Conservation (phyloP, 2,113 vertebrate species). For the Mugil cephalus region DNA sequence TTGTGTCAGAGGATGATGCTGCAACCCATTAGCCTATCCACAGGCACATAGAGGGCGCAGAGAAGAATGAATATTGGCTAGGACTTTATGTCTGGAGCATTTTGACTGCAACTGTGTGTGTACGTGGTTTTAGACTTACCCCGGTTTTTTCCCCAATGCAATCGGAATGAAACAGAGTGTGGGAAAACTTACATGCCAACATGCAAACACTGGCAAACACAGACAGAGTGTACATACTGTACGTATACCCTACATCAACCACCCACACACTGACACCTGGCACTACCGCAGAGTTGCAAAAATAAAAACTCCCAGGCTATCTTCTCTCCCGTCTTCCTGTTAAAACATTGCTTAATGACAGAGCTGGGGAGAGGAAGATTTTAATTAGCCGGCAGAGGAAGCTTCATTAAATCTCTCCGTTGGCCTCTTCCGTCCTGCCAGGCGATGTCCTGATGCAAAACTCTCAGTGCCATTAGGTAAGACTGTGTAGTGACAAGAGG, state of each 20-base stretch:
- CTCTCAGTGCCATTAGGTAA: slow-evolving; percentile 52
- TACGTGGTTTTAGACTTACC: slow-evolving; percentile 2
- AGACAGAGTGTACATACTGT: background rate
- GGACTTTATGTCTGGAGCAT: slow-evolving; percentile 35
- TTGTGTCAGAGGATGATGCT: slow-evolving; percentile 68
- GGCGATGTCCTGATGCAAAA: slow-evolving; percentile 59
- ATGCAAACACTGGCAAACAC: slow-evolving; percentile 9
- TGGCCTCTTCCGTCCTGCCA: slow-evolving; percentile 61
- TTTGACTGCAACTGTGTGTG: background rate
- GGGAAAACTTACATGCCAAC: slow-evolving; percentile 2
- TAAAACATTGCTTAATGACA: slow-evolving; percentile 69
- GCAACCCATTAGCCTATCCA: slow-evolving; percentile 74
- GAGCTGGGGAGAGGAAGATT: slow-evolving; percentile 62
- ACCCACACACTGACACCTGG: slow-evolving; percentile 32
- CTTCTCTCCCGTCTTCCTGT: slow-evolving; percentile 36
- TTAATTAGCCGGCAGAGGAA: slow-evolving; percentile 75
- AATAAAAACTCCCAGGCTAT: slow-evolving; percentile 50
- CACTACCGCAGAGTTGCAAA: slow-evolving; percentile 35
- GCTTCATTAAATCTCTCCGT: slow-evolving; percentile 75
- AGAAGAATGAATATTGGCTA: slow-evolving; percentile 41
- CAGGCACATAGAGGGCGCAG: slow-evolving; percentile 47
- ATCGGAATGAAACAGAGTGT: background rate
- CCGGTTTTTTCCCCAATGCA: background rate
- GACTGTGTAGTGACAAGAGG: slow-evolving; percentile 24
- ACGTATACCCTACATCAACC: slow-evolving; percentile 6